Evolutionary conservation across 2,113 vertebrate genomes (phyloP), one percentile per base, ranked within the genome.

Genomic region (Lophius piscatorius): DNA sequence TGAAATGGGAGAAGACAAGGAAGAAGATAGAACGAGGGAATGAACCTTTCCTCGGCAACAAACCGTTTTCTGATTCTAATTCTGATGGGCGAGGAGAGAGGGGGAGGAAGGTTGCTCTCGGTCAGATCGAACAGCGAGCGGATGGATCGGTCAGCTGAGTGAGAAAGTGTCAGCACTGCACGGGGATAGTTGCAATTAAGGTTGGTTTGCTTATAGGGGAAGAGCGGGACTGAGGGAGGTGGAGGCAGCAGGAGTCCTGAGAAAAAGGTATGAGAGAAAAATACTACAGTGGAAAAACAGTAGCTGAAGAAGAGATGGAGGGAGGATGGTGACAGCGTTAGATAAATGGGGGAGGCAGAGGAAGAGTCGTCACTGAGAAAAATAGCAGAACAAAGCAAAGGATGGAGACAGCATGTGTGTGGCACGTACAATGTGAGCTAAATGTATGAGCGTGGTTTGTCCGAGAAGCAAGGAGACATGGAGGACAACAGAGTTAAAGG

Each of bases 111-210:
- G 4, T 84, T 74, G 80, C 63, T 57, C 39, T 26, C 46, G 66
- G 66, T 70, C 68, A 56, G 66, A 87, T 87, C 69, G 69, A 87
- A 86, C 74, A 73, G 45, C 14, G 10, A 47, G 56, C 21, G 41
- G 60, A 72, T 14, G 38, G 77, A 83, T 82, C 55, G 8, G 68
- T 83, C 83, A 63, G 56, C 28, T 28, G 34, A 29, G 47, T 51
- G 24, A 52, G 59, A 63, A 48, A 62, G 62, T 63, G 58, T 61
- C 51, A 18, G 49, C 38, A 46, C 61, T 51, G 66, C 49, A 64
- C 46, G 65, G 56, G 56, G 64, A 22, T n/a, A 45, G 56, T 44
- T 82, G 76, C 61, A 82, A 78, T 81, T 79, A 57, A 65, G 75
- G 76, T 77, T 56, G 55, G 31, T 51, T 41, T 28, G 13, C 51